Conservation (phyloP, 2,888 invertebrate species). For the Ichneumoninae sp. region DNA sequence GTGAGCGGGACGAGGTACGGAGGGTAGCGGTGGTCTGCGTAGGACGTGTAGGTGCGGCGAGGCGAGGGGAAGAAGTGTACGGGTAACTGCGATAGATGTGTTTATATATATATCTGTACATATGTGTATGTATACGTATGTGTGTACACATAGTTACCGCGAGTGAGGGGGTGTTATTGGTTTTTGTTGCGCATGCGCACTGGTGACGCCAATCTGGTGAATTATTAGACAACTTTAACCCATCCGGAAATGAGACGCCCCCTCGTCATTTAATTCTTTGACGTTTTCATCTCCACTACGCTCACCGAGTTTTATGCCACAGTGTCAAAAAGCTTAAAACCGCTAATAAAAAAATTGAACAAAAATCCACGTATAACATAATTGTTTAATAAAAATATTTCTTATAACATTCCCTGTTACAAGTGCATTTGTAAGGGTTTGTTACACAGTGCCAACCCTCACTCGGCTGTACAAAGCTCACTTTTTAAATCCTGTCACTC, state of each 20-base stretch:
- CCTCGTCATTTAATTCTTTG: constrained; percentile 72
- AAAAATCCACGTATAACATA: neutral
- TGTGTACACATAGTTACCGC: neutral
- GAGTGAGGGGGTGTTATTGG: constrained; percentile 78
- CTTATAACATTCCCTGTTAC: neutral
- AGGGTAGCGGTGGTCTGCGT: constrained; percentile 31
- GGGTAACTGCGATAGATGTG: constrained; percentile 60
- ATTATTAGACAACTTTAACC: constrained; percentile 82
- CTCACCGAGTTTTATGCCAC: constrained; percentile 10
- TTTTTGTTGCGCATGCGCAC: constrained; percentile 82
- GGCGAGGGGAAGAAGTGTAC: constrained; percentile 56
- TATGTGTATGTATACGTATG: neutral
- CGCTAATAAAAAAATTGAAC: neutral
- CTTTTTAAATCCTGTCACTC: neutral
- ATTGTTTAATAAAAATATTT: neutral
- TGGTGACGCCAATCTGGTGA: constrained; percentile 81
- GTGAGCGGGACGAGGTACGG: constrained; percentile 61
- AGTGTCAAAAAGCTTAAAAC: neutral
- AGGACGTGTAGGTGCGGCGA: constrained; percentile 24
- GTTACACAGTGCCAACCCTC: neutral
- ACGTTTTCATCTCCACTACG: neutral
- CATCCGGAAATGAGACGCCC: constrained; percentile 73
- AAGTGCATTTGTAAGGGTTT: neutral
- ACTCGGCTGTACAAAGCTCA: neutral
- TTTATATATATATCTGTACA: neutral